Conservation (phyloP, 2,797 vertebrate species). For the Labroides dimidiatus region DNA sequence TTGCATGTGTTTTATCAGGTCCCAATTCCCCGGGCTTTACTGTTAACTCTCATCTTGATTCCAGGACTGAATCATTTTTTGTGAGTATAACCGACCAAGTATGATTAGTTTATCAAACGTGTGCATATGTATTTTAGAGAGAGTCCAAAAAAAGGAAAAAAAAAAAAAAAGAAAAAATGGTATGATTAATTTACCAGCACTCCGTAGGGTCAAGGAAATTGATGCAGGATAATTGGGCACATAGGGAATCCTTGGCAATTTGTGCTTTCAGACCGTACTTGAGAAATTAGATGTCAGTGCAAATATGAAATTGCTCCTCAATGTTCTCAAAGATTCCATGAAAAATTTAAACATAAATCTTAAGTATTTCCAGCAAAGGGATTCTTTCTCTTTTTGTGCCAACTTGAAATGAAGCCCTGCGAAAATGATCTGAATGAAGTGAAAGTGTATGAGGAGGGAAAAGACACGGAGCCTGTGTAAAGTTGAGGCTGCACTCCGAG, state of each 20-base stretch:
- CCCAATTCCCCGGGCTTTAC: conserved; percentile 76
- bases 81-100: conserved; percentile 83
- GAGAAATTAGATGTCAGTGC: conserved; percentile 90
- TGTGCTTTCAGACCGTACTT: conserved; percentile 87
- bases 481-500: conserved; percentile 76
- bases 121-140: conserved; percentile 84
- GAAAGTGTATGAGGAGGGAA: conserved; percentile 65
- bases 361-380: conserved; percentile 85
- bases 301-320: conserved; percentile 89
- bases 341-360: conserved; percentile 88
- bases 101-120: conserved; percentile 88
- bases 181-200: conserved; percentile 89
- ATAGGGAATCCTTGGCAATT: conserved; percentile 87
- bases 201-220: conserved; percentile 88
- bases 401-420: conserved; percentile 83
- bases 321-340: conserved; percentile 89
- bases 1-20: conserved; percentile 47
- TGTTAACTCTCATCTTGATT: conserved; percentile 84
- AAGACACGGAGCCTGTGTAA: conserved; percentile 76
- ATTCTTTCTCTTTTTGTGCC: conserved; percentile 70
- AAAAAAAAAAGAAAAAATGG: conserved; percentile 63
- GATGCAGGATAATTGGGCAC: conserved; percentile 90
- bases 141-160: conserved; percentile 70
- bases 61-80: conserved; percentile 82
- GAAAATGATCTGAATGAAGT: conserved; percentile 84